These are phyloP conservation scores for Metacarcinus magister DNA, from an alignment of 2,888 invertebrate genomes.

Conservation along the genomic window DNA sequence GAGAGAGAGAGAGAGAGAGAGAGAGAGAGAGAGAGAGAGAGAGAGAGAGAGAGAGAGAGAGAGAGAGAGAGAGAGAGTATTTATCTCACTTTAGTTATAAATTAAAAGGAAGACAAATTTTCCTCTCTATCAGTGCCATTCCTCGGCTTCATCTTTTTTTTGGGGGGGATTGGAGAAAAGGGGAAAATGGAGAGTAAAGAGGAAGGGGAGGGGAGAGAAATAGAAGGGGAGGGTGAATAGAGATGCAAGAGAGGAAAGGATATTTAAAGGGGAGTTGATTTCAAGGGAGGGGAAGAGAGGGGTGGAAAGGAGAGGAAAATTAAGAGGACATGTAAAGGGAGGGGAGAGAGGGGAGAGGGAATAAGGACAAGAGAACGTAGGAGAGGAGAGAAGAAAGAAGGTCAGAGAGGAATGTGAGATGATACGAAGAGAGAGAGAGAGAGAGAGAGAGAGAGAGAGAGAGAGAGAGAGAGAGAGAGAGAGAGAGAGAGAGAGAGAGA, in stretches of 20 bases:
- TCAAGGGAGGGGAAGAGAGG: too few species aligned
- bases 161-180: too few species aligned
- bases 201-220: too few species aligned
- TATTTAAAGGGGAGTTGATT: too few species aligned
- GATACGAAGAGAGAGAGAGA: too few species aligned
- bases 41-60: conserved; percentile 51
- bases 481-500: neutral
- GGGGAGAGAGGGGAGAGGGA: conserved; percentile 43
- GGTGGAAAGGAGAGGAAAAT: neutral
- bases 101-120: neutral
- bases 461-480: conserved; percentile 52
- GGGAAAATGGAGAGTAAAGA: too few species aligned
- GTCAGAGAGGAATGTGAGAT: neutral
- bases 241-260: too few species aligned
- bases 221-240: too few species aligned
- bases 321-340: neutral
- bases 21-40: conserved; percentile 59
- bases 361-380: neutral
- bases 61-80: neutral
- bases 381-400: conserved; percentile 21
- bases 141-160: too few species aligned
- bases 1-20: conserved; percentile 60
- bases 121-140: too few species aligned
- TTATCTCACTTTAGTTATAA: neutral
- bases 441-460: conserved; percentile 43